Base-by-base conservation (phyloP, 2,797 vertebrate species). In the Darevskia nairensis region DNA sequence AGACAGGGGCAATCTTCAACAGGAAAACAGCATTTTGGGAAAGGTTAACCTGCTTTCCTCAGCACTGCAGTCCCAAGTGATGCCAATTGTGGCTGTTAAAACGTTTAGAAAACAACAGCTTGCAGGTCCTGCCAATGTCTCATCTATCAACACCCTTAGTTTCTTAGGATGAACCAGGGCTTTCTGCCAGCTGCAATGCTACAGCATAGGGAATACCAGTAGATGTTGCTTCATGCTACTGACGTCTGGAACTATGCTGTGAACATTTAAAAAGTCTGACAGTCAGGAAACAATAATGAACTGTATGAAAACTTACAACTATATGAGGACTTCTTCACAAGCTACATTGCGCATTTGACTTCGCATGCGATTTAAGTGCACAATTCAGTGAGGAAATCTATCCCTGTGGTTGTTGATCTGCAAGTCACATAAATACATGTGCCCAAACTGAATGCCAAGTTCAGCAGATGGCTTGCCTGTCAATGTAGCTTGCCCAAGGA, bases 201-300 rank as follows among this genome's bases (percentile, higher is more conserved):
- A n/a, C 15, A 72, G n/a, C 27, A 61, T 25, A 27, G 55, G 44
- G 2, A 50, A 46, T 6, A 64, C 41, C 23, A 59, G 25, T 29
- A 84, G 8, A 83, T 4, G n/a, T 55, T 69, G 9, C 23, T 41
- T 39, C 71, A 23, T 32, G 50, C 19, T 46, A 71, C 29, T 79
- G 32, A 86, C 10, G 39, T 77, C 11, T 32, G 25, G 1, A 82
- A 35, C 27, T n/a, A 0, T 2, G 81, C 17, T 79, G 76, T 29
- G 76, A 77, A 83, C 71, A 23, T 71, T 83, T 66, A 32, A n/a
- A 32, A 83, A 50, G 72, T 13, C 2, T 66, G 29, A n/a, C 15
- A 82, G 19, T 82, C 13, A 69, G 39, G 44, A 82, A 69, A 82
- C 27, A 82, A 10, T 8, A 82, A 64, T 64, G 4, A 69, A 69